Evolutionary conservation across 2,113 vertebrate species (phyloP), one percentile per base, ranked within the genome.

Genomic region (Apteryx mantelli): DNA sequence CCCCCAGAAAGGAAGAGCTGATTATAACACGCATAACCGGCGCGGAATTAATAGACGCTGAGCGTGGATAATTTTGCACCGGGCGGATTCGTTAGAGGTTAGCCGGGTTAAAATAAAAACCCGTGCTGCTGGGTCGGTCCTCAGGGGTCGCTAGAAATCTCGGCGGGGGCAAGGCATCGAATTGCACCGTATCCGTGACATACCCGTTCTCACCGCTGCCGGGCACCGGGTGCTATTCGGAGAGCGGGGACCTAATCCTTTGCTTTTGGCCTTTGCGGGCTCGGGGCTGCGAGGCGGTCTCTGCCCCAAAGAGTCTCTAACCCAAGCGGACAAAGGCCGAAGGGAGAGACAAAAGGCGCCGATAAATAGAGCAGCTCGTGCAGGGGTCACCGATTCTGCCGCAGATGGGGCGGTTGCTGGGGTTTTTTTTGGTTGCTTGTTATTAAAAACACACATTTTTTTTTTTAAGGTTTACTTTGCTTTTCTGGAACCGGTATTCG

Each of bases 21-120:
- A 22, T 42, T 10, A 21, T 1, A 0, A 7, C 3, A 32, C 14
- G 4, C 0, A 2, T 50, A 12, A 32, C 9, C 0, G 0, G 6
- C 20, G 6, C 2, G 56, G 15, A 20, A 3, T 0, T 11, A 70
- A 25, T 48, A 9, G 44, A 26, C 32, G 8, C 40, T 7, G 12
- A 36, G 44, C 24, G 2, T 13, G n/a, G 32, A 10, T 70, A 50
- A 70, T n/a, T 70, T 70, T 70, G 32, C 34, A 70, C 24, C 21
- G 34, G 13, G 9, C 46, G 17, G 32, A 22, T 50, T 50, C 13
- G 21, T 70, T 50, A 48, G 44, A 6, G 30, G 42, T 13, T 69
- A 46, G 40, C 24, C 30, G 25, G 32, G 32, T 69, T 69, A 69
- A 69, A 28, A 44, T 20, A 69, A 69, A 70, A 30, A 34, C 34